Evolutionary conservation across 2,797 vertebrate genomes (phyloP), one percentile per base, ranked within the genome.

Genomic region (Tiaroga cobitis): DNA sequence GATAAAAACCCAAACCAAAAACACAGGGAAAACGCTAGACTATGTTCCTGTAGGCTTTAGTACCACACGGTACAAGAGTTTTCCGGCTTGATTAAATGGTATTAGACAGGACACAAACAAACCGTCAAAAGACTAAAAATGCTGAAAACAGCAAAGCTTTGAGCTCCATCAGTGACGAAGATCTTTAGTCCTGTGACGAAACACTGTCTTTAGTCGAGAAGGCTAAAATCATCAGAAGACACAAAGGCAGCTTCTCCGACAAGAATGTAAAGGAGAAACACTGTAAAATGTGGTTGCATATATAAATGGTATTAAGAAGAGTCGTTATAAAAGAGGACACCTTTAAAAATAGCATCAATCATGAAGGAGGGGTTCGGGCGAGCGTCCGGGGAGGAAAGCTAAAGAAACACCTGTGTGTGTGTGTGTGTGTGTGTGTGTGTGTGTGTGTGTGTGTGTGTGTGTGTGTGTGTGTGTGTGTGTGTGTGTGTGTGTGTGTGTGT

Each of bases 221-320:
- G 87, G 87, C 43, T 75, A 34, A 83, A 82, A 80, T 61, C 18
- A 74, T 72, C 49, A 81, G 77, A 72, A 80, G 83, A 72, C 69
- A 65, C 59, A 26, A 77, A 59, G 79, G 63, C 77, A 80, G 16
- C 59, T 84, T 90, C 87, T 88, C 37, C 2, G 82, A 91, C 80
- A 65, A 85, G 51, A 29, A 1, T 32, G 68, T 41, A 65, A 1
- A 74, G 86, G 85, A 87, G 78, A 86, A 88, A 82, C 39, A 85
- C 87, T 75, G 82, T 67, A 69, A 88, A 88, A 87, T 90, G 83
- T 88, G 67, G 90, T 94, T 96, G 94, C 94, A 95, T 95, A 95
- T 95, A 93, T 94, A 95, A 91, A 91, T 91, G 89, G 87, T 90
- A 87, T 92, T 92, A 89, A 90, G 90, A 89, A 92, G 80, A 41